Evolutionary conservation across 1,140 invertebrate genomes (phyloP).

Genomic region (Apis cerana): DNA sequence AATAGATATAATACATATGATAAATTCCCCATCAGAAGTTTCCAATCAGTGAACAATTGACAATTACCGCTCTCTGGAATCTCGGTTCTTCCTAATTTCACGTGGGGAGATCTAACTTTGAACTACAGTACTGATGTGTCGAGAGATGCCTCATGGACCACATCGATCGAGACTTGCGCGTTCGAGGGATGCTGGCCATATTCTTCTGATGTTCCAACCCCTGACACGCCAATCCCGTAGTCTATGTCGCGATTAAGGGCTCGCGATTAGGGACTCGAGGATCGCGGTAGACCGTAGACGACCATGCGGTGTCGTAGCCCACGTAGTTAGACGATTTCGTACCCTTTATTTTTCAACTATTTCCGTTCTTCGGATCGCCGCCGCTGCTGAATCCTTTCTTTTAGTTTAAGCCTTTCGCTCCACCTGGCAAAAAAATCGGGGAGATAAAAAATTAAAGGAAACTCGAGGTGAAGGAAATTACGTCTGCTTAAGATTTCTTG

Average conservation of each 20-base stretch:
- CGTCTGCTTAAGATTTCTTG: background rate
- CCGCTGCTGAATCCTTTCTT: conserved; percentile 29
- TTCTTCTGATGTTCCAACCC: conserved; percentile 65
- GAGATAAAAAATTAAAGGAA: background rate
- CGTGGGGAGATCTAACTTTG: conserved; percentile 10
- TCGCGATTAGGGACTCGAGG: conserved; percentile 58
- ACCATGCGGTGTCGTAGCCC: conserved; percentile 65
- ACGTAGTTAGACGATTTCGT: conserved; percentile 52
- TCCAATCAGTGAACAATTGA: background rate
- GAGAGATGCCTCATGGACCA: conserved; percentile 61
- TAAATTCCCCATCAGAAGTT: too few species aligned
- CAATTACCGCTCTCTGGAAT: background rate
- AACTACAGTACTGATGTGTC: conserved; percentile 34
- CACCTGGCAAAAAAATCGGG: background rate
- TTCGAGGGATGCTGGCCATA: conserved; percentile 69
- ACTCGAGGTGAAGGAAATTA: background rate
- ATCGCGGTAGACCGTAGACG: conserved; percentile 59
- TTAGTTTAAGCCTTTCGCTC: conserved; percentile 41
- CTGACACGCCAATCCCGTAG: conserved; percentile 60
- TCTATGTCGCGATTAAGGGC: conserved; percentile 72
- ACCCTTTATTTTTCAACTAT: conserved; percentile 37
- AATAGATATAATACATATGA: too few species aligned
- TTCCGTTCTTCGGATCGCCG: conserved; percentile 11
- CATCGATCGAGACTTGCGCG: conserved; percentile 74
- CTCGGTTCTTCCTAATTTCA: background rate